Evolutionary conservation across 2,888 invertebrate genomes (phyloP).

Genomic region (Coremacera marginata): DNA sequence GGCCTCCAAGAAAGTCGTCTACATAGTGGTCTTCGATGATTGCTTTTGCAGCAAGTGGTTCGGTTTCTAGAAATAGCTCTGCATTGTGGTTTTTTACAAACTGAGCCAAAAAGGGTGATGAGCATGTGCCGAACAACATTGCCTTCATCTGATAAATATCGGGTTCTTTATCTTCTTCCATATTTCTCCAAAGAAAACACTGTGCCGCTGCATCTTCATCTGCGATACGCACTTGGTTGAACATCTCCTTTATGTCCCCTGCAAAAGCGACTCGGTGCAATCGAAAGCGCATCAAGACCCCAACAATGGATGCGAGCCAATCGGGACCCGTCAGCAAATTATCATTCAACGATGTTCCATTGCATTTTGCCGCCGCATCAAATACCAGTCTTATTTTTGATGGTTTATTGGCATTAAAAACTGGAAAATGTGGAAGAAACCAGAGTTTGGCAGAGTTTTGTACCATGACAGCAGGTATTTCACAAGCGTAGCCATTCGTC

Average conservation of each 20-base stretch:
- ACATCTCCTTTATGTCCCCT: too few relatives aligned
- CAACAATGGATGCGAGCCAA: conserved; percentile 40
- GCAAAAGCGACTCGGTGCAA: conserved; percentile 39
- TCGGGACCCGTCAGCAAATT: conserved; percentile 46
- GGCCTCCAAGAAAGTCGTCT: conserved; percentile 11
- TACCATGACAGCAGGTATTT: not conserved
- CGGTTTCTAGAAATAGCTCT: not conserved
- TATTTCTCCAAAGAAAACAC: conserved; percentile 30
- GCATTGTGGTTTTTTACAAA: conserved; percentile 36
- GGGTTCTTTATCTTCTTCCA: not conserved
- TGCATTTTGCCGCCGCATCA: conserved; percentile 51
- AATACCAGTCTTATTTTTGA: conserved; percentile 52
- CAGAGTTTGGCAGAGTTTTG: conserved; percentile 33
- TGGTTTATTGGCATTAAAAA: conserved; percentile 49
- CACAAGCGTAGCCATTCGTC: not conserved
- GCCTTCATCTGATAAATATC: conserved; percentile 34
- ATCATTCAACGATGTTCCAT: conserved; percentile 43
- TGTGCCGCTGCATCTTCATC: conserved; percentile 13
- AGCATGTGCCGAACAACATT: conserved; percentile 34
- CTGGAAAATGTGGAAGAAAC: conserved; percentile 52
- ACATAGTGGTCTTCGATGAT: conserved; percentile 20
- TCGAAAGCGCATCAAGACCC: conserved; percentile 37
- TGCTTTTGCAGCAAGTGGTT: conserved; percentile 25
- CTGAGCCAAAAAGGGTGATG: conserved; percentile 29
- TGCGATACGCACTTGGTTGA: conserved; percentile 26